phyloP scores from a whole-genome alignment of 2,888 invertebrate genomes.

The Orchesellides sinensis region DNA sequence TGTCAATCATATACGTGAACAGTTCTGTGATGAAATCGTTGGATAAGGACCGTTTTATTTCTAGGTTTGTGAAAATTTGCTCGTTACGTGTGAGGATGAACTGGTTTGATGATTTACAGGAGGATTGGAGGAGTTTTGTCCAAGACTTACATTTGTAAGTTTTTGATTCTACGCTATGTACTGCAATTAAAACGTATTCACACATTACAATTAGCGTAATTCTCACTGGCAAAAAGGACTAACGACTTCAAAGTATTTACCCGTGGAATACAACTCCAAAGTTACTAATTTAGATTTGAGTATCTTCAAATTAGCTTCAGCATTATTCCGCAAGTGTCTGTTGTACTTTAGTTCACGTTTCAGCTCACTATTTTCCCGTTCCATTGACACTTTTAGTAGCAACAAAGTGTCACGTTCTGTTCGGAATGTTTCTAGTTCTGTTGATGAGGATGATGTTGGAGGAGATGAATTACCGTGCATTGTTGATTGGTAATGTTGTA shows the following conservation, averaged over 20 bases:
- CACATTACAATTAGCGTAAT: too few relatives aligned
- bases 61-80: slow-evolving; percentile 15
- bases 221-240: too few relatives aligned
- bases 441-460: not conserved
- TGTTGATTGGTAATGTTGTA: slow-evolving; percentile 56
- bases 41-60: slow-evolving; percentile 6
- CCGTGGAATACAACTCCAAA: too few relatives aligned
- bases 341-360: slow-evolving; percentile 49
- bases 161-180: too few relatives aligned
- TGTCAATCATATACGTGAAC: slow-evolving; percentile 25
- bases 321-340: slow-evolving; percentile 34
- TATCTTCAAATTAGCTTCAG: slow-evolving; percentile 53
- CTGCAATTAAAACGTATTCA: too few relatives aligned
- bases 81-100: slow-evolving; percentile 38
- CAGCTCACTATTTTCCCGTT: slow-evolving; percentile 44
- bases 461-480: not conserved
- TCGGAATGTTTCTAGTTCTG: slow-evolving; percentile 47
- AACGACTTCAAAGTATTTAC: too few relatives aligned
- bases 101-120: not conserved
- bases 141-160: too few relatives aligned
- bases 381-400: slow-evolving; percentile 12
- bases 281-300: slow-evolving; percentile 32
- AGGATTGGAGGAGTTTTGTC: slow-evolving; percentile 29
- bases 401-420: slow-evolving; percentile 48
- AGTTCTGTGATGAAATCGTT: slow-evolving; percentile 47